Evolutionary conservation across 2,888 invertebrate species (phyloP).

Genomic region (Diarsia rubi): DNA sequence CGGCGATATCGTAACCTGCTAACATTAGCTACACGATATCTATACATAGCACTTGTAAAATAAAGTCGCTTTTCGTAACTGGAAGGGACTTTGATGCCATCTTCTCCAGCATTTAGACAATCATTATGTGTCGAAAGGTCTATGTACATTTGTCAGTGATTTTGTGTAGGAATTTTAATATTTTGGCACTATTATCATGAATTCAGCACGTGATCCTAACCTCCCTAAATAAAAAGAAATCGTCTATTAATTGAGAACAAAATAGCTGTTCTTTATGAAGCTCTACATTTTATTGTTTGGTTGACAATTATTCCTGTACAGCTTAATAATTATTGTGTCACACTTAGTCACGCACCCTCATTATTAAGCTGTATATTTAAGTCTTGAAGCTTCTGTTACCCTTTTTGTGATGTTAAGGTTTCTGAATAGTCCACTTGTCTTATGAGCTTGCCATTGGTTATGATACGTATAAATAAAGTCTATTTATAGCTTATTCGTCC

Average conservation of each 20-base stretch:
- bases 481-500: not conserved
- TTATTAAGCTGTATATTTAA: too few species aligned
- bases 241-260: not conserved
- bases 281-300: not conserved
- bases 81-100: not conserved
- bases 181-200: not conserved
- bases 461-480: not conserved
- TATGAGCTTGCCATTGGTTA: not conserved
- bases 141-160: not conserved
- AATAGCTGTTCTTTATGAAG: not conserved
- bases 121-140: not conserved
- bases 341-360: too few species aligned
- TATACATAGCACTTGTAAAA: not conserved
- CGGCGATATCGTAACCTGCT: constrained; percentile 9
- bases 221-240: not conserved
- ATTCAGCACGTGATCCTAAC: not conserved
- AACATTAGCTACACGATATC: constrained; percentile 7
- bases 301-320: not conserved
- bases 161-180: not conserved
- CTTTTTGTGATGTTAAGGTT: too few species aligned
- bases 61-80: not conserved
- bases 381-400: too few species aligned
- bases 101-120: too few species aligned
- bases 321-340: too few species aligned
- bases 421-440: too few species aligned